phyloP scores from a whole-genome alignment of 1,140 invertebrate species.

The Venturia canescens region DNA sequence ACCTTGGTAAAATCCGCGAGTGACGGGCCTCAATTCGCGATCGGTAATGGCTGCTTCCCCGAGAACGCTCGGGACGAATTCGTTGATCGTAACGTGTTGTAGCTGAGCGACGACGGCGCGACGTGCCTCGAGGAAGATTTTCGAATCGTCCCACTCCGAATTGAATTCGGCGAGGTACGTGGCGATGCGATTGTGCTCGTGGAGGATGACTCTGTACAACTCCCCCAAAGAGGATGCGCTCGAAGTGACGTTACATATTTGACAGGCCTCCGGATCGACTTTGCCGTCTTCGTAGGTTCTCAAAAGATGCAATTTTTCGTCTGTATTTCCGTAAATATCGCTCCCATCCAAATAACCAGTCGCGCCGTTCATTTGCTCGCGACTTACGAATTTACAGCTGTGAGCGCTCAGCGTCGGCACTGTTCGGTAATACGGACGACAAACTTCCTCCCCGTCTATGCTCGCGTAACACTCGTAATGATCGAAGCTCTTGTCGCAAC shows the following conservation, averaged over 20 bases:
- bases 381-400: conserved; percentile 82
- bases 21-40: conserved; percentile 80
- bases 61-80: conserved; percentile 89
- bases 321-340: conserved; percentile 88
- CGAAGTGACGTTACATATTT: conserved; percentile 73
- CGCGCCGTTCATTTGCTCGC: conserved; percentile 93
- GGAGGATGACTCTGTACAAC: conserved; percentile 83
- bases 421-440: conserved; percentile 87
- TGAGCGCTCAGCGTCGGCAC: conserved; percentile 82
- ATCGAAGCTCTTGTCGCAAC: conserved; percentile 62
- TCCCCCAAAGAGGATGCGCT: conserved; percentile 75
- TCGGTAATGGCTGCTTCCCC: conserved; percentile 83
- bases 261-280: conserved; percentile 81
- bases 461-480: conserved; percentile 79
- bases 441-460: conserved; percentile 69
- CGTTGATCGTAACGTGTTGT: conserved; percentile 92
- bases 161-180: conserved; percentile 84
- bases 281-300: conserved; percentile 86
- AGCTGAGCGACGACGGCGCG: conserved; percentile 87
- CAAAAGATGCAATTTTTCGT: conserved; percentile 82
- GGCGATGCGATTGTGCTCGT: conserved; percentile 91
- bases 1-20: conserved; percentile 83
- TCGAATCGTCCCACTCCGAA: conserved; percentile 90
- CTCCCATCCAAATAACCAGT: conserved; percentile 93
- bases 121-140: conserved; percentile 87